These are phyloP conservation scores for Malurus cyaneus DNA, from an alignment of 2,113 vertebrate genomes.

Conservation along the genomic window DNA sequence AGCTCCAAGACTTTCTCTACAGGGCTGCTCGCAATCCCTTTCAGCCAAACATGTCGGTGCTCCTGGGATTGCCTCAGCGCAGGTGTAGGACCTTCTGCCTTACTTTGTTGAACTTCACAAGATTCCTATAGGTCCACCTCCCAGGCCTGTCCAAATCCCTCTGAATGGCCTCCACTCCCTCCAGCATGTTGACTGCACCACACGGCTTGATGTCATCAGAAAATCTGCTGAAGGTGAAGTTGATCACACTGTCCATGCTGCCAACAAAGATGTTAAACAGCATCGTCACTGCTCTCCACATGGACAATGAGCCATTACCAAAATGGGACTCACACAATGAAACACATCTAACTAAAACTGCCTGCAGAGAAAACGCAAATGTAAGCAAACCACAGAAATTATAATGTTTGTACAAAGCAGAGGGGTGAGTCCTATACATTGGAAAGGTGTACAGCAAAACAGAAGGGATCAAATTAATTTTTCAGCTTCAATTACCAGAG, in stretches of 20 bases:
- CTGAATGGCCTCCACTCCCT: background rate
- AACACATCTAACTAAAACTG: background rate
- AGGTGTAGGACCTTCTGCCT: background rate
- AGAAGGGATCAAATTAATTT: background rate
- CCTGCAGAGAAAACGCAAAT: background rate
- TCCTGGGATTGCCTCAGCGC: background rate
- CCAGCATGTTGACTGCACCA: background rate
- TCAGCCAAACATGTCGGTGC: no score
- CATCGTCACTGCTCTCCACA: rapidly evolving
- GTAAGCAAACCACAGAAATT: background rate
- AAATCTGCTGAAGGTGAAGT: background rate
- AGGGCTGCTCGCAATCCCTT: background rate
- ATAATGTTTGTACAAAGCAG: background rate
- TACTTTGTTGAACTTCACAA: background rate
- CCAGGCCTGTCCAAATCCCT: background rate
- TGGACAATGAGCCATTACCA: background rate
- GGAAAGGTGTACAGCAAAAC: background rate
- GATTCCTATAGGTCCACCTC: rapidly evolving
- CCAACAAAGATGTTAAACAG: background rate
- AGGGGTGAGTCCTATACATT: background rate
- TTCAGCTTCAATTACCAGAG: background rate
- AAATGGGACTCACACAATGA: background rate
- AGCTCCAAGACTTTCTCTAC: background rate
- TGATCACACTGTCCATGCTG: background rate
- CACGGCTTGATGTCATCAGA: background rate